Base-by-base conservation (phyloP, 2,113 vertebrate species). In the Ornithorhynchus anatinus region DNA sequence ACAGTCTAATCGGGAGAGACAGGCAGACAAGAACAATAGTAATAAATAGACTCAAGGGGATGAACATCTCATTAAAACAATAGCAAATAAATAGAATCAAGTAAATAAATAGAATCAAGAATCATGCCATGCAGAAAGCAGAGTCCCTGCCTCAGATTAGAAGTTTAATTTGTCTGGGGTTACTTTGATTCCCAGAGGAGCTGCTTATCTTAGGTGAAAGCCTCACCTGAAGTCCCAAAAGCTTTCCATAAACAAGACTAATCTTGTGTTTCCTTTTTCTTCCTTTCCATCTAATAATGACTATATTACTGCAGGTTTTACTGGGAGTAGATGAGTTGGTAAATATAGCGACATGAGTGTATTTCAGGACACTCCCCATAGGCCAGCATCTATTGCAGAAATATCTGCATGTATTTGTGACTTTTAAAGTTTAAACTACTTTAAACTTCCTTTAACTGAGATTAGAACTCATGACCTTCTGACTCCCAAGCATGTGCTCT, bases 161-260 rank as follows among this genome's bases (percentile, higher is more conserved):
- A n/a, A n/a, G n/a, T n/a, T n/a, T n/a, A n/a, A 89, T 87, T 80
- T 92, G 86, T 86, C 82, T 91, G 50, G 53, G 83, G 71, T 63
- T 69, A 57, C 0, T 17, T 57, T 47, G 72, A 66, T 75, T 81
- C 80, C 76, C 81, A 47, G 3, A 76, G 72, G 71, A 84, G 32
- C 35, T 73, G 71, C 78, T 37, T 8, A 31, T 85, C 62, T 79
- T 88, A 47, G 3, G 43, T 20, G 40, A 72, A 81, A 62, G 64
- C 79, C 74, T 68, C 79, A 69, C 33, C 29, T 62, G 69, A 67
- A 17, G 27, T 72, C 54, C 59, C 52, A 78, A 71, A 17, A 6
- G 40, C 79, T 82, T 72, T 59, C 59, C 66, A 77, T 29, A 68
- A 63, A 74, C 43, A 59, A 68, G 38, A 9, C 52, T 73, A 48